Percentiles rank a stretch among this genome's conserved stretches.
phyloP scores from a whole-genome alignment of 2,113 vertebrate species.

The Apistogramma diplotaenia region DNA sequence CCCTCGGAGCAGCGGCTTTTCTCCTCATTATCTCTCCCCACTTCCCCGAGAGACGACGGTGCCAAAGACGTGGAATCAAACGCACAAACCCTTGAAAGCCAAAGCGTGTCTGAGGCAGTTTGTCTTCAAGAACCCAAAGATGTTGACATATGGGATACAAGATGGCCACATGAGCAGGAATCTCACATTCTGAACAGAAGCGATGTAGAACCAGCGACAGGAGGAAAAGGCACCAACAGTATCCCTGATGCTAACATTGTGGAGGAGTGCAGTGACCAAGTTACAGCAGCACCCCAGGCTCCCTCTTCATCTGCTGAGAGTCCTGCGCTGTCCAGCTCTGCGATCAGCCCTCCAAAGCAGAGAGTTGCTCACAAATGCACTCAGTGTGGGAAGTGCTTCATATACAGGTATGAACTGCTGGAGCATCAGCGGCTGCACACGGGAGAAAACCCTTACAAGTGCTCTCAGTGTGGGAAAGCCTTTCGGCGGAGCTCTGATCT shows the following conservation, averaged over 20 bases:
- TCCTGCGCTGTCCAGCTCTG: background rate
- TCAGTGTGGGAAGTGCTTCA: constrained; percentile 54
- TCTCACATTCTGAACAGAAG: background rate
- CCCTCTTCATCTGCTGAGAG: constrained; percentile 5
- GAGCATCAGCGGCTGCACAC: constrained; percentile 57
- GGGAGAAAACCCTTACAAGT: constrained; percentile 56
- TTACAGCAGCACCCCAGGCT: background rate
- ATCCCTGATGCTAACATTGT: background rate
- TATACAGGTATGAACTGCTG: constrained; percentile 46
- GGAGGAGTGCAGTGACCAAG: background rate
- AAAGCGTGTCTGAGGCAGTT: background rate
- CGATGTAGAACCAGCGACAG: background rate
- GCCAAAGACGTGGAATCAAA: background rate
- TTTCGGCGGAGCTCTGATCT: constrained; percentile 45
- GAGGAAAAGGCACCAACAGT: background rate
- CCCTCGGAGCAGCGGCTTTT: constrained; percentile 44
- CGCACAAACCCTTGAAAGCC: background rate
- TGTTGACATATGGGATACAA: background rate
- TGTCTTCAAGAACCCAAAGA: background rate
- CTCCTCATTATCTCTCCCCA: constrained; percentile 30
- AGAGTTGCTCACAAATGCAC: constrained; percentile 52
- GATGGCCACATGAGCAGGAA: background rate
- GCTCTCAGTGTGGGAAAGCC: constrained; percentile 56
- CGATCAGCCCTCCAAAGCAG: background rate
- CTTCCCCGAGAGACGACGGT: background rate